A percentile compares a stretch with the other conserved stretches of the same genome.
These are phyloP conservation scores for Chaetura pelagica DNA, from an alignment of 2,113 vertebrate genomes.

Conservation along the genomic window DNA sequence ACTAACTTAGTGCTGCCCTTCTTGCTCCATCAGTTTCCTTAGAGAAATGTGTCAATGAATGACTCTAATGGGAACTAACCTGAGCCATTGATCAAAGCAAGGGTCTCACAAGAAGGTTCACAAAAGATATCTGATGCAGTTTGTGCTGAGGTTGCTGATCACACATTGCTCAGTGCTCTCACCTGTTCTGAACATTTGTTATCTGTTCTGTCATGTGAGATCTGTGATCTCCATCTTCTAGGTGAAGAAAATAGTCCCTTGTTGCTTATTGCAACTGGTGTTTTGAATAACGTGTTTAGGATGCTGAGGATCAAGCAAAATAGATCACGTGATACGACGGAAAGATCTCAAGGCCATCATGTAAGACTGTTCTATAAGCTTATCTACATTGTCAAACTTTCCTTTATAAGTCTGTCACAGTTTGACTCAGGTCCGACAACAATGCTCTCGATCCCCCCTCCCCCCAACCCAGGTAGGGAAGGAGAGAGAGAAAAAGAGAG, in stretches of 20 bases:
- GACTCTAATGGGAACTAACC: not conserved
- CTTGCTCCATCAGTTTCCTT: not conserved
- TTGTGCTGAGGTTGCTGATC: not conserved
- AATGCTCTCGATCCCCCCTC: too few species aligned
- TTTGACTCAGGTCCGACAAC: too few species aligned
- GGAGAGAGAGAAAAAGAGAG: too few species aligned
- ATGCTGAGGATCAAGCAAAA: not conserved
- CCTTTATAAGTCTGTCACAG: not conserved
- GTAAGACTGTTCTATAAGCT: not conserved
- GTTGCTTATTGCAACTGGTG: not conserved
- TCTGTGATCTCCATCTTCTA: not conserved
- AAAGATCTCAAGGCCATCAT: not conserved
- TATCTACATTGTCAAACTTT: not conserved
- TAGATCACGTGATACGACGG: not conserved
- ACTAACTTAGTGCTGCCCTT: not conserved
- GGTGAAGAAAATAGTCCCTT: not conserved
- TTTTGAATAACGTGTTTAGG: not conserved
- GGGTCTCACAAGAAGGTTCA: not conserved
- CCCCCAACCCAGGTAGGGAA: too few species aligned
- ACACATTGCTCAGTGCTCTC: not conserved
- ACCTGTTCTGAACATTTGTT: not conserved
- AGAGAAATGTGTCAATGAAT: not conserved
- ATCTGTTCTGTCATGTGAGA: not conserved
- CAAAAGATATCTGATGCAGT: not conserved
- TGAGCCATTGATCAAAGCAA: not conserved